Evolutionary conservation across 2,888 invertebrate genomes (phyloP), one percentile per base, ranked within the genome.

Genomic region (Agrochola circellaris): DNA sequence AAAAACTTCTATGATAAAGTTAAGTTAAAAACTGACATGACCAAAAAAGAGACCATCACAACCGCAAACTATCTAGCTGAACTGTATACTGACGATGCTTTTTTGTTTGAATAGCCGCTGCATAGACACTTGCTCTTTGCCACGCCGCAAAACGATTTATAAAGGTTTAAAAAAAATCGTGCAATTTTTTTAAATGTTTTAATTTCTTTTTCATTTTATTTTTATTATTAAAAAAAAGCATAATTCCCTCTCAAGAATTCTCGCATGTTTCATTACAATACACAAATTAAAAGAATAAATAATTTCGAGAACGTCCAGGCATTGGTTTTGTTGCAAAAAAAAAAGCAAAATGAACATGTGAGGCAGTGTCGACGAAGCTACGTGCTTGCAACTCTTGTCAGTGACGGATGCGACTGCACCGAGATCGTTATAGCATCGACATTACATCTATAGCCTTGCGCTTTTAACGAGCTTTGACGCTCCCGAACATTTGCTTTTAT

Each of bases 381-480:
- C 81, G 82, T 84, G 84, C 79, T 80, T 60, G 72, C 74, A 82
- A 88, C 91, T 89, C 89, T 88, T 93, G 94, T 94, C 94, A 94
- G 88, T 93, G 94, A 94, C 92, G 91, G 90, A 94, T 93, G 91
- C 89, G 91, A 92, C 90, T 83, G 88, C 90, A 91, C 86, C 83
- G 90, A 89, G 91, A 89, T 92, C 92, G 93, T 92, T 93, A 92
- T 88, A 85, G 88, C 85, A 89, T 87, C 88, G 90, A 91, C 92
- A 90, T 89, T 90, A 90, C 90, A 92, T 92, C 93, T 91, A 92
- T 92, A 92, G 88, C 89, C 88, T 86, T 89, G 87, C 89, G 76
- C 89, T 92, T 93, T 91, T 93, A 93, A 93, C 93, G 92, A 93
- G 92, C 90, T 90, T 89, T 88, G 89, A 89, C 88, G 89, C 86